A percentile compares a stretch with the other conserved stretches of the same genome.
Evolutionary conservation across 2,113 vertebrate genomes (phyloP).

Genomic region (Myotis davidii): DNA sequence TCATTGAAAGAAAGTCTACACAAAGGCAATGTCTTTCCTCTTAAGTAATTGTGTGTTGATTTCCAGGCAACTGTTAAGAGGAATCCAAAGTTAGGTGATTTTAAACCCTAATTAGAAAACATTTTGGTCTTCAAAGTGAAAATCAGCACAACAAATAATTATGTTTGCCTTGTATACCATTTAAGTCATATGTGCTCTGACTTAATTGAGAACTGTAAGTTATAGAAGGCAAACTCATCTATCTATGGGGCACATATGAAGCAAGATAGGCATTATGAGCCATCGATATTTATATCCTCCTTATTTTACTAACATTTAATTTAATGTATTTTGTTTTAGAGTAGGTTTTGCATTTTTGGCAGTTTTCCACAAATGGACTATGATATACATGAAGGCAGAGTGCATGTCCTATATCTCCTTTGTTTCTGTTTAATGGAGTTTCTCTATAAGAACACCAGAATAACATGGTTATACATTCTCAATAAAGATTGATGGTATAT

Average conservation of each 20-base stretch:
- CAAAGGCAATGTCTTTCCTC: neutral
- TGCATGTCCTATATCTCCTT: neutral
- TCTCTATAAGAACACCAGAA: neutral
- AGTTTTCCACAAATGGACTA: neutral
- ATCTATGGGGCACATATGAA: neutral
- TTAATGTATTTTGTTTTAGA: neutral
- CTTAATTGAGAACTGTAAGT: conserved; percentile 17
- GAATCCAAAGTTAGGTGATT: neutral
- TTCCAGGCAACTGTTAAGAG: neutral
- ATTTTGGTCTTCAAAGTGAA: conserved; percentile 36
- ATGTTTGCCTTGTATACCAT: neutral
- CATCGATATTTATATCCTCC: neutral
- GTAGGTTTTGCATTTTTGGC: neutral
- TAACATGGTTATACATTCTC: neutral
- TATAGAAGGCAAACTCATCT: neutral
- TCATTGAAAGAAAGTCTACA: conserved; percentile 17
- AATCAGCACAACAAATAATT: neutral
- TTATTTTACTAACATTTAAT: conserved; percentile 3
- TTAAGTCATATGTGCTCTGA: neutral
- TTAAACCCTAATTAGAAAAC: conserved; percentile 29
- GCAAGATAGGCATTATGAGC: neutral
- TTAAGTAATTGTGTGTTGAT: neutral
- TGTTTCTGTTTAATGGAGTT: neutral
- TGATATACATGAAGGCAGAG: neutral
- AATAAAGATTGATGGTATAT: neutral